Evolutionary conservation across 2,113 vertebrate species (phyloP).

Genomic region (Canis aureus): DNA sequence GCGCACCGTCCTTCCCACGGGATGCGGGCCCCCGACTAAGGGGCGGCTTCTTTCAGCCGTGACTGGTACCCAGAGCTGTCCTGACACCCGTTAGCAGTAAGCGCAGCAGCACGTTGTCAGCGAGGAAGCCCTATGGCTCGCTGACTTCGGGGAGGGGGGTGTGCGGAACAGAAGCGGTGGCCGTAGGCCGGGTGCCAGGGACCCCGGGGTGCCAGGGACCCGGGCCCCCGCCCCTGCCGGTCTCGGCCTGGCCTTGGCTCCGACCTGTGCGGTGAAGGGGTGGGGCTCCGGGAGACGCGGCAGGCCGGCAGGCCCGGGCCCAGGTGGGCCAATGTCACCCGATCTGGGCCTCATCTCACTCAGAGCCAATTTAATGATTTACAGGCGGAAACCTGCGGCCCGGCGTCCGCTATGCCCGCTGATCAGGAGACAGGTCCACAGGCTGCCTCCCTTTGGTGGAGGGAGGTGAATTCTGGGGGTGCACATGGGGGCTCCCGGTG

Average conservation of each 20-base stretch:
- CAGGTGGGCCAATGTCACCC: neutral
- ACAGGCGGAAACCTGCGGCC: neutral
- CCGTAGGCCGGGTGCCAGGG: rapidly evolving
- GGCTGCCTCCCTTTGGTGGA: neutral
- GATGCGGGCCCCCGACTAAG: neutral
- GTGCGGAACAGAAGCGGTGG: rapidly evolving
- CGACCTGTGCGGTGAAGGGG: rapidly evolving
- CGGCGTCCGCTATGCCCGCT: rapidly evolving
- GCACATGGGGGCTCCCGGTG: rapidly evolving
- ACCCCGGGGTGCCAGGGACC: too few species aligned
- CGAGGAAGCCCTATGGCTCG: rapidly evolving
- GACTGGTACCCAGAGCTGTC: rapidly evolving
- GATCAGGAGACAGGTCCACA: neutral
- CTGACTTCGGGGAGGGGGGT: rapidly evolving
- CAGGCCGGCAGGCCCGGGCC: neutral
- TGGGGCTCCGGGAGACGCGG: rapidly evolving
- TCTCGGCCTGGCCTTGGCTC: neutral
- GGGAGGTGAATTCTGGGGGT: neutral
- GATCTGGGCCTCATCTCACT: rapidly evolving
- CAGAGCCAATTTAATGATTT: neutral
- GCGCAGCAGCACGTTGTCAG: rapidly evolving
- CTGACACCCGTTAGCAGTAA: neutral
- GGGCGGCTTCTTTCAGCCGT: neutral
- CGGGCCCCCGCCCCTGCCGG: neutral
- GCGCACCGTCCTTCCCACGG: neutral